Evolutionary conservation across 1,140 invertebrate genomes (phyloP), one percentile per base, ranked within the genome.

Genomic region (Ips nitidus): DNA sequence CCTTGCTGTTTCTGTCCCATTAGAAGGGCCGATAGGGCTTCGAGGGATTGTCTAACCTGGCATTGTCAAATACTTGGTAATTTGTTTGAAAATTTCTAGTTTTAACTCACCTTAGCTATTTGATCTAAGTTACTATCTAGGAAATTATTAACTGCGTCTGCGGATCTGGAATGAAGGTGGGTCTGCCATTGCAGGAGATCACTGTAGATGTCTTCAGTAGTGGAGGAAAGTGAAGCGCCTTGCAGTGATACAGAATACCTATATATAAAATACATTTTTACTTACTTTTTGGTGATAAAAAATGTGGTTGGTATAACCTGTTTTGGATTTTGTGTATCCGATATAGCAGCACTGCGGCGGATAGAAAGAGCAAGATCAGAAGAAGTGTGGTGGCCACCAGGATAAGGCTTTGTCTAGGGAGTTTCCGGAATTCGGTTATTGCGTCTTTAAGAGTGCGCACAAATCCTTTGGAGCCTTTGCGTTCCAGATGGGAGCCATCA

Each of bases 1-100:
- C 22, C 6, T 50, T 50, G 45, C 22, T 50, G 45, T 50, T 50
- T 50, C 22, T 50, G 72, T 52, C 75, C 73, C 52, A 78, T 76
- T 71, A 88, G 84, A 22, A 88, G 81, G 2, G 83, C 82, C 4
- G 86, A 87, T 52, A 88, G 70, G 52, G 86, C 84, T 77, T 88
- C 86, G 71, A 88, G 76, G 2, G 86, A 87, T 77, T 87, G 85
- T 60, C 86, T 81, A 40, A 88, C 86, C 86, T 88, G 72, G 4
- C 79, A 66, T 71, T 6, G 8, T 45, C 58, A 50, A 58, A 37
- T 2, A 62, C 66, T 41, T 22, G 22, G 22, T 22, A 22, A 22
- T 22, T 22, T 22, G 22, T 22, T 22, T 22, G 22, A 22, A 3
- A 56, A 70, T 63, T 52, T 62, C 7, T 8, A 41, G 37, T 22